Evolutionary conservation across 2,113 vertebrate genomes (phyloP).

Genomic region (Amphiprion ocellaris): DNA sequence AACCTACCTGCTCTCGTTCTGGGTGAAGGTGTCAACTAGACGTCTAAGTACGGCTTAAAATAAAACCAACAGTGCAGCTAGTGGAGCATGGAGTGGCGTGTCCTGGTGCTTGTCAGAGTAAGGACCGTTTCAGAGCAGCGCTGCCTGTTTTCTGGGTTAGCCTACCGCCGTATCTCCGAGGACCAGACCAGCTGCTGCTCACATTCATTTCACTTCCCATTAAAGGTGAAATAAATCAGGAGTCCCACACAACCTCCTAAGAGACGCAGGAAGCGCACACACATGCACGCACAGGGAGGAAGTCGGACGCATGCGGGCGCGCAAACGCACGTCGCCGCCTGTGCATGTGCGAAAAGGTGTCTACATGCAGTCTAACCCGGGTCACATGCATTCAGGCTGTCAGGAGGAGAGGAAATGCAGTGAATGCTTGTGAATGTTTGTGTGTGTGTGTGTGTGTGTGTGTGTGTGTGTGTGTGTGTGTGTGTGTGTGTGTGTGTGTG

Average conservation of each 20-base stretch:
- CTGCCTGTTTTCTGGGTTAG: conserved; percentile 79
- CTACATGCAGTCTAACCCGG: conserved; percentile 48
- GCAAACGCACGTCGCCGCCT: conserved; percentile 30
- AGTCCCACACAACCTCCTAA: conserved; percentile 75
- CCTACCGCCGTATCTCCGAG: conserved; percentile 75
- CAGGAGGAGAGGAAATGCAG: conserved; percentile 65
- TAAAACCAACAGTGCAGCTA: conserved; percentile 52
- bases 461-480: conserved; percentile 2
- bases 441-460: conserved; percentile 25
- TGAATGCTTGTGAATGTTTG: conserved; percentile 28
- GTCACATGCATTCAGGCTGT: conserved; percentile 63
- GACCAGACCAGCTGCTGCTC: conserved; percentile 84
- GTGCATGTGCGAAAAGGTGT: conserved; percentile 41
- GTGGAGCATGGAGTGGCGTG: conserved; percentile 48
- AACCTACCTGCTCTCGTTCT: conserved; percentile 30
- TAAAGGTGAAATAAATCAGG: conserved; percentile 86
- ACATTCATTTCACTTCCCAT: conserved; percentile 86
- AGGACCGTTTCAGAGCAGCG: conserved; percentile 58
- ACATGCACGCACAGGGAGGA: conserved; percentile 26
- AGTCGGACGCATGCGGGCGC: conserved; percentile 39
- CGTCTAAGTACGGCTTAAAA: conserved; percentile 57
- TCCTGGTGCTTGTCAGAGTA: conserved; percentile 50
- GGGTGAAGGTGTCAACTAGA: conserved; percentile 44
- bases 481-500: conserved; percentile 3
- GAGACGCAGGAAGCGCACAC: conserved; percentile 63